Evolutionary conservation across 2,113 vertebrate species (phyloP).

Genomic region (Psammodynastes pulverulentus): DNA sequence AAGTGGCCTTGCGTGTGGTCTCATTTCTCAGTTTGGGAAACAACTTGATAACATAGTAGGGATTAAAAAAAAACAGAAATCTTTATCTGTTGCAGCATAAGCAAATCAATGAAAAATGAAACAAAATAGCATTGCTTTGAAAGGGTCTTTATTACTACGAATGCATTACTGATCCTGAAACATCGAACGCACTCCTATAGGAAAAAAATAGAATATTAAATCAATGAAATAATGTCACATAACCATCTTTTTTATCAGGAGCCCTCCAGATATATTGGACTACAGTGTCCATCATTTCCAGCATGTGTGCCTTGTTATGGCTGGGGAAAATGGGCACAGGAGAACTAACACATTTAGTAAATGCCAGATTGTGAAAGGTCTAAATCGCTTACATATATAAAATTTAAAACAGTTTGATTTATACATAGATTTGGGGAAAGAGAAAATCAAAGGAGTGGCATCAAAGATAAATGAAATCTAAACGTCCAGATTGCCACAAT

Average conservation of each 20-base stretch:
- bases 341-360: background rate
- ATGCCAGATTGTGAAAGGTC: background rate
- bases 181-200: background rate
- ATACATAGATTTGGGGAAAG: background rate
- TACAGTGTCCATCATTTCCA: background rate
- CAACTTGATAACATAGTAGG: background rate
- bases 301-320: background rate
- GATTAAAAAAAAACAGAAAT: background rate
- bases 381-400: background rate
- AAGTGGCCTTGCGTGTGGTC: background rate
- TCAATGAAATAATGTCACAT: background rate
- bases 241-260: background rate
- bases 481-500: background rate
- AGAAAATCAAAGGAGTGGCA: background rate
- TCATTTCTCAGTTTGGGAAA: background rate
- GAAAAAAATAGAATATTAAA: background rate
- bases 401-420: background rate
- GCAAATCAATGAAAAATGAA: background rate
- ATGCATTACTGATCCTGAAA: background rate
- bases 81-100: background rate
- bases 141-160: background rate
- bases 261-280: background rate
- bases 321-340: background rate
- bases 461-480: background rate
- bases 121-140: background rate